Conservation (phyloP, 2,888 invertebrate species). For the Tachina lurida region DNA sequence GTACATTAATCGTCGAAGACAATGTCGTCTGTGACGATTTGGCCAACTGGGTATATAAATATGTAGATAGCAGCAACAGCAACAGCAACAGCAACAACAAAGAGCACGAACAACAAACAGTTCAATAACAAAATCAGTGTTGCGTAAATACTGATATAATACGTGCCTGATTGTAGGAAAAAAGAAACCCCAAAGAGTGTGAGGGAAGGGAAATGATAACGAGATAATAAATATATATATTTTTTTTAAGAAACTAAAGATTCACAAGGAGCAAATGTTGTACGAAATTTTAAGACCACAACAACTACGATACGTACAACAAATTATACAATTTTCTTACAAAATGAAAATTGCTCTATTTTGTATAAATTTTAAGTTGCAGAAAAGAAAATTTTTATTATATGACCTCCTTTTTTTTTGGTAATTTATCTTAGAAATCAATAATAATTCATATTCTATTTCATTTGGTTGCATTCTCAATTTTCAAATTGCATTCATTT, state of each 20-base stretch:
- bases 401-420: conserved; percentile 48
- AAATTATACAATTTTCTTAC: conserved; percentile 49
- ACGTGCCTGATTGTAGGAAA: conserved; percentile 59
- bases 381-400: conserved; percentile 16
- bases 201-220: background rate
- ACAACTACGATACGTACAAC: conserved; percentile 1
- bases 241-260: conserved; percentile 26
- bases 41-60: no score
- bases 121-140: conserved; percentile 70
- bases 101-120: conserved; percentile 41
- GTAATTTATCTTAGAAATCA: conserved; percentile 42
- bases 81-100: background rate
- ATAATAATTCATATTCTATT: conserved; percentile 29
- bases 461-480: conserved; percentile 44
- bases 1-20: no score
- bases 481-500: conserved; percentile 55
- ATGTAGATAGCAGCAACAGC: conserved; percentile 8
- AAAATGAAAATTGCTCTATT: conserved; percentile 12
- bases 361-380: conserved; percentile 4
- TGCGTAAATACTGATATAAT: conserved; percentile 72
- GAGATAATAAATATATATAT: conserved; percentile 53
- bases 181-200: background rate
- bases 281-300: conserved; percentile 26
- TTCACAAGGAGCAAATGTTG: background rate
- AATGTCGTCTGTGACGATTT: no score